Evolutionary conservation across 2,888 invertebrate species (phyloP), one percentile per base, ranked within the genome.

Genomic region (Neoaliturus tenellus): DNA sequence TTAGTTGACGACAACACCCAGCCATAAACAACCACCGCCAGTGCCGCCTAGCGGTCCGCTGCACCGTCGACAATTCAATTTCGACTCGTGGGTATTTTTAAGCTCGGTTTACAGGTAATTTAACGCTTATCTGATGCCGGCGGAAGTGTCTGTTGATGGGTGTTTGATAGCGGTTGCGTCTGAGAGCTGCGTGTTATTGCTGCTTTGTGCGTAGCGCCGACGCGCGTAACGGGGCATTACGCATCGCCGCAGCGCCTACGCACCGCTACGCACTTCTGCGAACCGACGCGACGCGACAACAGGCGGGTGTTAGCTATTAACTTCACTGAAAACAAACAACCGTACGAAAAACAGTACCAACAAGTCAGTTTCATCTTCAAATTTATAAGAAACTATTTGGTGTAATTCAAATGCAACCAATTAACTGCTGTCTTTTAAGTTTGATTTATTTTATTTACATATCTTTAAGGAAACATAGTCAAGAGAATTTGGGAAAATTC

Each of bases 121-220:
- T 71, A 67, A 39, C 71, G 71, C 71, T 39, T 71, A 71, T 71
- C 71, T 39, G 71, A 71, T 71, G 71, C 39, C 41, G 39, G 71
- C 41, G 39, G 71, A 39, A 39, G 71, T 23, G 71, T 39, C 71
- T 71, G 28, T 17, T 71, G 71, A 71, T 71, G 71, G 23, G 39
- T 31, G 71, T 39, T 71, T 71, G 71, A 71, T 71, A 71, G 71
- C 71, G 39, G 33, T 20, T 31, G 33, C 33, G 33, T 20, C 55
- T 20, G 55, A 55, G 55, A 55, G 55, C 25, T 25, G 25, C 33
- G 35, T n/a, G n/a, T 35, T 35, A 67, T 67, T 67, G 67, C 67
- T 33, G 67, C 67, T 67, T 55, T 55, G 39, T 31, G 31, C n/a
- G 67, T 67, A 20, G 23, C 23, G 23, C 6, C 20, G 55, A 20